Evolutionary conservation across 92 coral and sea anemone genomes (phyloP), one percentile per base, ranked within the genome.

Genomic region (Nematostella vectensis): DNA sequence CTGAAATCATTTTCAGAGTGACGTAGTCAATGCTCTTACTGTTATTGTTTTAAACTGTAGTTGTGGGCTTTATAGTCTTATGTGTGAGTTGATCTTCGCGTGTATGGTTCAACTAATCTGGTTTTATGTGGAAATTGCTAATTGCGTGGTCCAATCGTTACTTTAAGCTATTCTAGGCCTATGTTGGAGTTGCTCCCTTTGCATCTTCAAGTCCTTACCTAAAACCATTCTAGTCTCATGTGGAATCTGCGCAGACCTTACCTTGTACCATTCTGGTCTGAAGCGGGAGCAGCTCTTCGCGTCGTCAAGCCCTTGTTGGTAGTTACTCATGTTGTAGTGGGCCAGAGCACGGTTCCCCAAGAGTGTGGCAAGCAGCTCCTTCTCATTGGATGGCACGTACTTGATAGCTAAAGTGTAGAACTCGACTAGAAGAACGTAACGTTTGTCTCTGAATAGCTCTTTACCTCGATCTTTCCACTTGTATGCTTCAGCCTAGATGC

Each of bases 381-480:
- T 47, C 17, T 44, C 50, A 0, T 25, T 1, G 2, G 48, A 1
- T 16, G 85, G 70, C 0, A 70, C 60, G 37, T 45, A 78, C 4
- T 71, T 56, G 15, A 78, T 61, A 6, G 94, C 94, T 39, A 88
- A 26, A 9, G 94, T 57, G 67, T 88, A 88, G 59, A 65, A 79
- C 40, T 79, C 74, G 11, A 80, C 62, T 21, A 78, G 78, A 25
- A 51, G 43, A n/a, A 40, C 50, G 44, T 51, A 75, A 19, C 62
- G 67, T 49, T 57, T 51, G 31, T 83, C 85, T 54, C 64, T 76
- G 20, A 88, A 77, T 15, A 88, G 73, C 42, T 68, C 78, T 39
- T 79, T 88, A 21, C 96, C 96, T 45, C 94, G 69, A 57, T 79
- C 88, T 48, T 82, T 88, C 94, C 96, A 88, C 51, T 69, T 72